Conservation (phyloP, 2,113 vertebrate species). For the Diadophis punctatus region DNA sequence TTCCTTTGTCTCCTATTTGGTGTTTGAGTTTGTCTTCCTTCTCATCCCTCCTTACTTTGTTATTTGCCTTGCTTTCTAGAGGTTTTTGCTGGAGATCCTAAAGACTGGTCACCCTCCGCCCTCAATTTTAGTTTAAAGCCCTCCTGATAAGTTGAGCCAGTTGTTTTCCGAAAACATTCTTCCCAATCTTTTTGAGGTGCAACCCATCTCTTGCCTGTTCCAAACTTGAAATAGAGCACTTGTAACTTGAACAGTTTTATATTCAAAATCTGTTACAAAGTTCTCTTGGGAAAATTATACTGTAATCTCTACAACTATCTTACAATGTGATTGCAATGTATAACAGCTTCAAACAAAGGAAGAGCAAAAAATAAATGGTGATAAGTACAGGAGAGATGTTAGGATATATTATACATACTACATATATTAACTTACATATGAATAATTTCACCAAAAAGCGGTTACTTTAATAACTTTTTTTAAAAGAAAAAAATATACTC, state of each 20-base stretch:
- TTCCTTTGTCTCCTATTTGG: no score
- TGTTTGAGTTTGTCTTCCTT: no score
- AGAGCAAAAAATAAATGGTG: neutral
- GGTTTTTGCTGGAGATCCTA: no score
- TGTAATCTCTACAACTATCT: neutral
- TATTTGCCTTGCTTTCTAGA: no score
- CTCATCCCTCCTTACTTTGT: no score
- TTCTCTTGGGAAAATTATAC: neutral
- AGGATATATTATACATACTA: neutral
- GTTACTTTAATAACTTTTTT: neutral
- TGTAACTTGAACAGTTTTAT: neutral
- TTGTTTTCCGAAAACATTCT: no score
- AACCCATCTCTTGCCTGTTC: neutral
- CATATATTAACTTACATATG: neutral
- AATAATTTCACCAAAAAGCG: neutral
- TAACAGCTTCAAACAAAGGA: neutral
- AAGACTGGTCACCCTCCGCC: no score
- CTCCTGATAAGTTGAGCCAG: no score
- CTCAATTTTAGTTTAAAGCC: no score
- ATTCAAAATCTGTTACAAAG: neutral
- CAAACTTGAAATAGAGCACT: neutral
- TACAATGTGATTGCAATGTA: neutral
- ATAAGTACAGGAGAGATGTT: neutral
- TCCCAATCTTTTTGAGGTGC: no score
- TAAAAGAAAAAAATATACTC: neutral